Percentiles rank a stretch among this genome's conserved stretches.
Conservation (phyloP, 2,888 invertebrate genomes). For the Pristionchus exspectatus region DNA sequence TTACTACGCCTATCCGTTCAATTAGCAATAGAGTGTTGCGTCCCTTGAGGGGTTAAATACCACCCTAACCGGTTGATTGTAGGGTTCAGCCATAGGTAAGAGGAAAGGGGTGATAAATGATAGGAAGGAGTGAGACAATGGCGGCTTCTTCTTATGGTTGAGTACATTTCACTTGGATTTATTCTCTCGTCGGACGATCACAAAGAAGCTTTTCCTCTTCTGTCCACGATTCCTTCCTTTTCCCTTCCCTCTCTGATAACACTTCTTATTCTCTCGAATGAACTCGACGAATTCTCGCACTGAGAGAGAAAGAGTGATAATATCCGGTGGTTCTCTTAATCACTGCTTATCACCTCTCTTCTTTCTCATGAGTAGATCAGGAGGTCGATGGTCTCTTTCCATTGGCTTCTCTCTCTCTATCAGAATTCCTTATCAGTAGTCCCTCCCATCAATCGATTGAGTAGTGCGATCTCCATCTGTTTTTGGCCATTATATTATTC, state of each 20-base stretch:
- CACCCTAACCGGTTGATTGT: constrained; percentile 16
- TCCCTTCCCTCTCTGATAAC: background rate
- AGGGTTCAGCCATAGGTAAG: constrained; percentile 20
- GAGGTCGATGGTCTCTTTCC: constrained; percentile 1
- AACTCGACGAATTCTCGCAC: constrained; percentile 27
- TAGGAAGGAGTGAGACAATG: background rate
- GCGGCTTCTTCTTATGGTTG: background rate
- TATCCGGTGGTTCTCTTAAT: background rate
- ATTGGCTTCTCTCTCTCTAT: constrained; percentile 9
- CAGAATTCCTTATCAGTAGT: constrained; percentile 22
- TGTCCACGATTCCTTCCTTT: background rate
- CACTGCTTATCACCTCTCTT: constrained; percentile 7
- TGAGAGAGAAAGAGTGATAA: background rate
- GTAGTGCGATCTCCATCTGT: constrained; percentile 5
- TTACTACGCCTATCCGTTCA: constrained; percentile 29
- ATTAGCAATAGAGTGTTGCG: constrained; percentile 18
- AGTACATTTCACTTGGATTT: background rate
- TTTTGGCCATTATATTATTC: background rate
- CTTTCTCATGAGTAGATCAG: constrained; percentile 4
- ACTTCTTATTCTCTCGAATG: background rate
- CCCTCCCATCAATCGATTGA: background rate
- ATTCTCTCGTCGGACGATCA: background rate
- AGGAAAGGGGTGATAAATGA: constrained; percentile 14
- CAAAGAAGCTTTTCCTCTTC: background rate
- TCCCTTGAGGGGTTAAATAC: background rate